Evolutionary conservation across 1,140 invertebrate genomes (phyloP), one percentile per base, ranked within the genome.

Genomic region (Brachionus koreanus): DNA sequence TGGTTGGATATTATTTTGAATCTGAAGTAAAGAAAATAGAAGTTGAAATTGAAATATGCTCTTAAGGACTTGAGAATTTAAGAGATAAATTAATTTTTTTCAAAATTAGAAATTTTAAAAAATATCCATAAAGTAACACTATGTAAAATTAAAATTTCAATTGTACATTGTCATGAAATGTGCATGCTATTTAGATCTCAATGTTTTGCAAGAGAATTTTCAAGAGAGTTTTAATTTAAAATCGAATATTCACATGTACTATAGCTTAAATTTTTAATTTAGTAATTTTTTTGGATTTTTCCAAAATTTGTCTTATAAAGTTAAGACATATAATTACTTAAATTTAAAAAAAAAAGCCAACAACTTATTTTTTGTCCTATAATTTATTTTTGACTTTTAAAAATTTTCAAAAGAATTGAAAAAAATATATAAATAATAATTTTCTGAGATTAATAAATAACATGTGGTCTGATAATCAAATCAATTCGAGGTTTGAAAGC

Each of bases 111-210:
- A 57, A 19, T 57, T 57, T 7, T 19, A 57, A 5, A 25, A 3
- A 57, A 57, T 57, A 57, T 57, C 49, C 9, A 7, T 19, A 57
- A 57, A 57, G 49, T 57, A 57, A 57, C 49, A 57, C 35, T 67
- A 29, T 37, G n/a, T 67, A 25, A 67, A 67, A 67, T 67, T 13
- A 74, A 46, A 43, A 74, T 74, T 74, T 74, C 69, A 74, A 74
- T 74, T 74, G 69, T 74, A 74, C 69, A 42, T 74, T 74, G 69
- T 74, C 69, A 74, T 74, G 37, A 39, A 74, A 25, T 74, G 25
- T 74, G 69, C 69, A 74, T 74, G 69, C 33, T 74, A 46, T 46
- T 74, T 74, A 39, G 35, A 69, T 69, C 16, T 69, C 7, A 69
- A 69, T 69, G 35, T 69, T 69, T 69, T 69, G 65, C 65, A 69